Evolutionary conservation across 2,113 vertebrate species (phyloP).

Genomic region (Sterrhoptilus dennistouni): DNA sequence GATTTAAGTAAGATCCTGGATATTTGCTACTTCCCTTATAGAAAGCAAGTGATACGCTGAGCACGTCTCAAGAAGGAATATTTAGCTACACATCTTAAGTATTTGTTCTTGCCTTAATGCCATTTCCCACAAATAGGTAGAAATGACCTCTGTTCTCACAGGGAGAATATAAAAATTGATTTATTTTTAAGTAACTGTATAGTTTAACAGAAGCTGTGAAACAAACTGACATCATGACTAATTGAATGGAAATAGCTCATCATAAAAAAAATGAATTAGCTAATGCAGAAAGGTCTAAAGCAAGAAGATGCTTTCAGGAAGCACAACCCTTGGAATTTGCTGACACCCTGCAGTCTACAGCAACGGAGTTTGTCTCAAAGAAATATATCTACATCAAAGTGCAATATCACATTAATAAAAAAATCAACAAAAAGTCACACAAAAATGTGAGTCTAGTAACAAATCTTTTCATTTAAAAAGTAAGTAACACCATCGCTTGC

Average conservation of each 20-base stretch:
- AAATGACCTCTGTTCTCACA: background rate
- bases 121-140: background rate
- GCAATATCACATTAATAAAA: background rate
- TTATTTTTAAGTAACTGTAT: background rate
- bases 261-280: background rate
- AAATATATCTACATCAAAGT: background rate
- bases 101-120: background rate
- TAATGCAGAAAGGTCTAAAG: slow-evolving; percentile 5
- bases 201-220: slow-evolving; percentile 5
- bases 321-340: background rate
- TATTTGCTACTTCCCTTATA: background rate
- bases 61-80: background rate
- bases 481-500: background rate
- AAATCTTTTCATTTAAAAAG: background rate
- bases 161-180: background rate
- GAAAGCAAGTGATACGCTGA: background rate
- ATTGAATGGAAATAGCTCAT: background rate
- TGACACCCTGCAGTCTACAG: background rate
- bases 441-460: background rate
- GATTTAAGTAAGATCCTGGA: background rate
- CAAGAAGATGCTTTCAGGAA: slow-evolving; percentile 11
- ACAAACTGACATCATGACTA: background rate
- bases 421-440: background rate
- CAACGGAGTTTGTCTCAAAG: background rate
- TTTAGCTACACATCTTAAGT: background rate